These are phyloP conservation scores for Tanypteryx hageni DNA, from an alignment of 2,888 invertebrate species.

Conservation along the genomic window DNA sequence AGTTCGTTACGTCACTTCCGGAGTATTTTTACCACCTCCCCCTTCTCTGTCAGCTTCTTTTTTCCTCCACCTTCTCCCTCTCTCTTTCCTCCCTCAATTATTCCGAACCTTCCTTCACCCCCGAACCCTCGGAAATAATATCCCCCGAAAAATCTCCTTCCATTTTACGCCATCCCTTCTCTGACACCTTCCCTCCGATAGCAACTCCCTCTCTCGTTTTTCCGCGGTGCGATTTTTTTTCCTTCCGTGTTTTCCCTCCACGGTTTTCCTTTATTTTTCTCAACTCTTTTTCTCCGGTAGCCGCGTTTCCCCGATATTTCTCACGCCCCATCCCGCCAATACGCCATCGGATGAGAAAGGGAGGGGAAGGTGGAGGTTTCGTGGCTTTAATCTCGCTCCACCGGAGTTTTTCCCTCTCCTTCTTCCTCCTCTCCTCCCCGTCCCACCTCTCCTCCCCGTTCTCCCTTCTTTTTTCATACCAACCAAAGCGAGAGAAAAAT, in stretches of 20 bases:
- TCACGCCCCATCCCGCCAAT: conserved; percentile 44
- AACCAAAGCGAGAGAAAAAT: conserved; percentile 40
- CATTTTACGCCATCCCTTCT: too few species aligned
- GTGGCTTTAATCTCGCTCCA: conserved; percentile 53
- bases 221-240: not conserved
- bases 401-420: conserved; percentile 32
- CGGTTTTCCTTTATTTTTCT: not conserved
- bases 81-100: not conserved
- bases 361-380: not conserved
- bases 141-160: too few species aligned
- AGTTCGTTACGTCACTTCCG: conserved; percentile 58
- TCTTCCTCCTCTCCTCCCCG: not conserved
- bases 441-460: not conserved
- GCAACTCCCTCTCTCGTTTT: not conserved
- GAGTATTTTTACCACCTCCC: conserved; percentile 12
- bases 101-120: too few species aligned
- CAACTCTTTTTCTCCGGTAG: not conserved
- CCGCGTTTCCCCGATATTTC: conserved; percentile 27
- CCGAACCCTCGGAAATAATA: too few species aligned
- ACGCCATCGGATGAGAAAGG: conserved; percentile 32
- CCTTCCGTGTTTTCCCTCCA: not conserved
- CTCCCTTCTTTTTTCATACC: conserved; percentile 4
- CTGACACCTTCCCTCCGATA: too few species aligned
- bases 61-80: not conserved
- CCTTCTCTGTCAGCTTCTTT: not conserved